Conservation (phyloP, 2,888 invertebrate genomes). For the Aelia acuminata region DNA sequence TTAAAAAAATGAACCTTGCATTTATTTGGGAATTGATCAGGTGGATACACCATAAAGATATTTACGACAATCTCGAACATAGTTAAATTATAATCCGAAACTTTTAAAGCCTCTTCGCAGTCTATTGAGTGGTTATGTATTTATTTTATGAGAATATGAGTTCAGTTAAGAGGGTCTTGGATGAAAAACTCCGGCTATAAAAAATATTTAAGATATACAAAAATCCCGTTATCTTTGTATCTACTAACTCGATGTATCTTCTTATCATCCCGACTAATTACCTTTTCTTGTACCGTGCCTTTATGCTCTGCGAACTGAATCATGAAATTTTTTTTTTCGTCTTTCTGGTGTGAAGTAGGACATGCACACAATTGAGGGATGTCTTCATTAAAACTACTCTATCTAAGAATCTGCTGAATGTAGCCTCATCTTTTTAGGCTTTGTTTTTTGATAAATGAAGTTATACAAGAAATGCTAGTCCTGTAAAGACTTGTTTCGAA, state of each 20-base stretch:
- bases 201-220: background rate
- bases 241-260: background rate
- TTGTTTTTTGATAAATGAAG: background rate
- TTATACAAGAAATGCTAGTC: no score
- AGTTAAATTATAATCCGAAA: no score
- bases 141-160: no score
- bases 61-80: no score
- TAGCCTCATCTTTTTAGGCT: background rate
- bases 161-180: no score
- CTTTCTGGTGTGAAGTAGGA: background rate
- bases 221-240: background rate
- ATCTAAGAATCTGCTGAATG: background rate
- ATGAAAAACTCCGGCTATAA: background rate
- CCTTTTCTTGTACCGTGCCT: background rate
- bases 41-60: no score
- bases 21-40: no score
- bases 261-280: background rate
- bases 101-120: no score
- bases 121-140: no score
- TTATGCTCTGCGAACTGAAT: background rate
- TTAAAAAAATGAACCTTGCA: no score
- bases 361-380: background rate
- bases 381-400: background rate
- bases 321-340: constrained; percentile 22
- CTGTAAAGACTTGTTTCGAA: no score